Conservation (phyloP, 2,113 vertebrate genomes). For the Girardinichthys multiradiatus region DNA sequence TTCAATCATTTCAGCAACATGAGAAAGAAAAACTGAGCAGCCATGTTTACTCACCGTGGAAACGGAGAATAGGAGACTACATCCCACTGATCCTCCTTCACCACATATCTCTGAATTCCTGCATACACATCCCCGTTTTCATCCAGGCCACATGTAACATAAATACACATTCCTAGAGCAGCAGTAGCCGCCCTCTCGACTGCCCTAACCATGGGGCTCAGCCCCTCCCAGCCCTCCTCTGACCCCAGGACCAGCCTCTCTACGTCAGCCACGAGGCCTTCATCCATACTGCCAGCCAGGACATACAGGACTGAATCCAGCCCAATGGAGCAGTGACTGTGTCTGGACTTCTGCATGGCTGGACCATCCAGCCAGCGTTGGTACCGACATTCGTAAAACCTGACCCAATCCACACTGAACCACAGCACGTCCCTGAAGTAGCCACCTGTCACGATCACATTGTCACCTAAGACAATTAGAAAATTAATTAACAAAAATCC, state of each 20-base stretch:
- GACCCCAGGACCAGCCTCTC: constrained; percentile 80
- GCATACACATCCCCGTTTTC: constrained; percentile 87
- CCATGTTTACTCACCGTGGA: constrained; percentile 78
- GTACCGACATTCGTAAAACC: constrained; percentile 80
- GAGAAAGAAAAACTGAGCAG: neutral
- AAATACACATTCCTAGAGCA: constrained; percentile 77
- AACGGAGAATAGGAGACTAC: constrained; percentile 87
- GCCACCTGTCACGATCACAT: constrained; percentile 85
- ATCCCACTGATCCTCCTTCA: constrained; percentile 82
- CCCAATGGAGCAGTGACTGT: constrained; percentile 86
- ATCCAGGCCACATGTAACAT: constrained; percentile 88
- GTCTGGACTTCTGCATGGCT: constrained; percentile 82
- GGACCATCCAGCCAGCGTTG: constrained; percentile 87
- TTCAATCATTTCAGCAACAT: neutral
- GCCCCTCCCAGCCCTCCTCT: constrained; percentile 78
- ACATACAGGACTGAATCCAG: constrained; percentile 81
- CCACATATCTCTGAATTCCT: constrained; percentile 85
- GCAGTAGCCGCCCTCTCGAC: constrained; percentile 85
- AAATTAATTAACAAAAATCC: constrained; percentile 1
- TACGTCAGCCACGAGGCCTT: constrained; percentile 81
- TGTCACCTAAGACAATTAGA: constrained; percentile 53
- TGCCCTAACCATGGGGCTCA: constrained; percentile 81
- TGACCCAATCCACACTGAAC: constrained; percentile 90
- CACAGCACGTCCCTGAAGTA: constrained; percentile 88
- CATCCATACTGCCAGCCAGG: constrained; percentile 86